phyloP scores from a whole-genome alignment of 2,888 invertebrate species.

The Lypha dubia region DNA sequence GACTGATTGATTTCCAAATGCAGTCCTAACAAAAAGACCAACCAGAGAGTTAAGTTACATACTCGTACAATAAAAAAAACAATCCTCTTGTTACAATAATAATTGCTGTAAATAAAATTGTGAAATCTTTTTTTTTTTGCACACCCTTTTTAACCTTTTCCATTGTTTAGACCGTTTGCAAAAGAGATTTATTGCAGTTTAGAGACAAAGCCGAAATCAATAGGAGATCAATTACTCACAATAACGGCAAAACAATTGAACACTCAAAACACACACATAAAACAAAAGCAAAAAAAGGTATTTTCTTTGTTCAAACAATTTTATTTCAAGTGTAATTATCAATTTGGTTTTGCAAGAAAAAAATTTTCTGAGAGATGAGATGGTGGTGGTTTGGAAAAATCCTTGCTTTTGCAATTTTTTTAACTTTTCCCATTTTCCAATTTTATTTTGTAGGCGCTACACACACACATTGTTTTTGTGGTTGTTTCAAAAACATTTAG shows the following conservation, averaged over 20 bases:
- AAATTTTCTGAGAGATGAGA: not conserved
- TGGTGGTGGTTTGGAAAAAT: constrained; percentile 44
- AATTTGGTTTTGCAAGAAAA: constrained; percentile 50
- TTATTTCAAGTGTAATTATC: constrained; percentile 62
- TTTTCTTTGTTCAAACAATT: constrained; percentile 28
- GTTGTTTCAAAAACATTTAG: not conserved
- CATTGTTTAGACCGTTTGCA: constrained; percentile 29
- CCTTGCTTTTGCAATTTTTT: not conserved
- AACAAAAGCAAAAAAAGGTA: constrained; percentile 4
- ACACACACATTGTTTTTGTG: not conserved
- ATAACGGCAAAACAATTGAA: constrained; percentile 39
- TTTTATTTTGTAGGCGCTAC: too few relatives aligned
- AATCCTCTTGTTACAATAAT: constrained; percentile 30
- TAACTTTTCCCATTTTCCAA: constrained; percentile 10
- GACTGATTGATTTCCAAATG: constrained; percentile 12
- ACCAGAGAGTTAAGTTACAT: not conserved
- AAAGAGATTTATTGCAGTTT: constrained; percentile 61
- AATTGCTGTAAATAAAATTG: constrained; percentile 48
- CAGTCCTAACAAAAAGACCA: not conserved
- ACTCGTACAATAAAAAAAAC: not conserved
- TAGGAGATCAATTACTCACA: constrained; percentile 69
- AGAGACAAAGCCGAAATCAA: constrained; percentile 60
- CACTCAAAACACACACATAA: not conserved
- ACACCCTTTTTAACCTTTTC: constrained; percentile 47
- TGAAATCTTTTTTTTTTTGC: constrained; percentile 24